Evolutionary conservation across 2,888 invertebrate genomes (phyloP).

Genomic region (Mythimna loreyi): DNA sequence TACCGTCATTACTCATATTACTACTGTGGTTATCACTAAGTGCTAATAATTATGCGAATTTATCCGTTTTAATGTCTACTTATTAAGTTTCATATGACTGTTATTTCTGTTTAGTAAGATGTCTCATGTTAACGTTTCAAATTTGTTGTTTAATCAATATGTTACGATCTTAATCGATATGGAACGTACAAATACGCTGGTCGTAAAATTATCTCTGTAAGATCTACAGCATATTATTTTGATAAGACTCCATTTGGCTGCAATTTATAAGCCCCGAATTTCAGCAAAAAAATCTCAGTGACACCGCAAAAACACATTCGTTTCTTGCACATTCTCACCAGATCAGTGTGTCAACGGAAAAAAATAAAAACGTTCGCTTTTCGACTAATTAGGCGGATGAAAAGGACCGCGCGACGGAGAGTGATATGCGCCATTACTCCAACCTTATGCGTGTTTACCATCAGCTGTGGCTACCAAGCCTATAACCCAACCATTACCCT

Average conservation of each 20-base stretch:
- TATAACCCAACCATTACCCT: conserved; percentile 57
- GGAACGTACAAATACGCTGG: background rate
- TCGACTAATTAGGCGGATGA: conserved; percentile 78
- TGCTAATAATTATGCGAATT: conserved; percentile 53
- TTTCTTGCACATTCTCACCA: conserved; percentile 29
- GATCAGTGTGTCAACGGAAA: conserved; percentile 45
- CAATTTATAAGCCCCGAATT: conserved; percentile 25
- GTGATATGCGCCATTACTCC: conserved; percentile 73
- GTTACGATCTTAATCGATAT: conserved; percentile 26
- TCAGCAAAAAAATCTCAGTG: conserved; percentile 18
- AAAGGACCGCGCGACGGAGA: conserved; percentile 75
- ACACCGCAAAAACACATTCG: conserved; percentile 21
- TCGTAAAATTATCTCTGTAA: conserved; percentile 20
- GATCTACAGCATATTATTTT: conserved; percentile 26
- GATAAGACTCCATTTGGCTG: conserved; percentile 27
- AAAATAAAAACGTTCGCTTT: conserved; percentile 67
- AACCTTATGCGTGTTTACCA: conserved; percentile 55
- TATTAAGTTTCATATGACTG: conserved; percentile 45
- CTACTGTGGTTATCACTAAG: conserved; percentile 38
- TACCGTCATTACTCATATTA: conserved; percentile 59
- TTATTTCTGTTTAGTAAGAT: conserved; percentile 36
- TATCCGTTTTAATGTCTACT: conserved; percentile 40
- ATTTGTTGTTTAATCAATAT: conserved; percentile 27
- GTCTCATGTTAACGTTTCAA: conserved; percentile 49
- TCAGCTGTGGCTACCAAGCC: conserved; percentile 52